These are phyloP conservation scores for Neodiprion virginianus DNA, from an alignment of 1,140 invertebrate species.

Conservation along the genomic window DNA sequence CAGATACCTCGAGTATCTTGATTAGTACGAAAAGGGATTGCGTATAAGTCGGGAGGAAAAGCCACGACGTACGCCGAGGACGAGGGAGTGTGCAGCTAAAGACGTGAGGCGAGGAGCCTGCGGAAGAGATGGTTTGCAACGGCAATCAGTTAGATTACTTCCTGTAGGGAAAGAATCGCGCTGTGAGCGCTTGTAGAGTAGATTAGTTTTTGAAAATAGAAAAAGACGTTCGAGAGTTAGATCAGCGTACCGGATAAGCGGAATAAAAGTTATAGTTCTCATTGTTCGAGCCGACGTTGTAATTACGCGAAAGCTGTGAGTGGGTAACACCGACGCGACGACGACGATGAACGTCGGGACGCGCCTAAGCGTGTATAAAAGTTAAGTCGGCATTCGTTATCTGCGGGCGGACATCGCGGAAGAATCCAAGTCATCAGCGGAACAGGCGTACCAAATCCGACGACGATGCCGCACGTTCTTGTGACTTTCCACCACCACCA, in stretches of 20 bases:
- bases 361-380: conserved; percentile 2
- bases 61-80: no score
- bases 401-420: conserved; percentile 6
- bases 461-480: not conserved
- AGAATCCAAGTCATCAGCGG: conserved; percentile 5
- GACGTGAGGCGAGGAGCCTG: not conserved
- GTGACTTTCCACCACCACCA: not conserved
- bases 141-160: conserved; percentile 7
- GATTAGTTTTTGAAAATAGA: conserved; percentile 8
- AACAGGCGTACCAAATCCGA: conserved; percentile 2
- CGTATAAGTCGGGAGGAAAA: no score
- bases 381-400: conserved; percentile 1
- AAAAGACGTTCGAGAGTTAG: not conserved
- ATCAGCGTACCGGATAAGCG: not conserved
- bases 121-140: not conserved
- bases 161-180: not conserved
- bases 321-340: not conserved
- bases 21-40: no score
- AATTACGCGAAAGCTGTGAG: conserved; percentile 7
- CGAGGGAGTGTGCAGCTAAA: no score
- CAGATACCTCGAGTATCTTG: no score
- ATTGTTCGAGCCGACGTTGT: conserved; percentile 3
- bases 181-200: not conserved
- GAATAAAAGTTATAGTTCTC: conserved; percentile 6
- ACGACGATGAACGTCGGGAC: not conserved